phyloP scores from a whole-genome alignment of 2,113 vertebrate species.

The Cynoglossus semilaevis region DNA sequence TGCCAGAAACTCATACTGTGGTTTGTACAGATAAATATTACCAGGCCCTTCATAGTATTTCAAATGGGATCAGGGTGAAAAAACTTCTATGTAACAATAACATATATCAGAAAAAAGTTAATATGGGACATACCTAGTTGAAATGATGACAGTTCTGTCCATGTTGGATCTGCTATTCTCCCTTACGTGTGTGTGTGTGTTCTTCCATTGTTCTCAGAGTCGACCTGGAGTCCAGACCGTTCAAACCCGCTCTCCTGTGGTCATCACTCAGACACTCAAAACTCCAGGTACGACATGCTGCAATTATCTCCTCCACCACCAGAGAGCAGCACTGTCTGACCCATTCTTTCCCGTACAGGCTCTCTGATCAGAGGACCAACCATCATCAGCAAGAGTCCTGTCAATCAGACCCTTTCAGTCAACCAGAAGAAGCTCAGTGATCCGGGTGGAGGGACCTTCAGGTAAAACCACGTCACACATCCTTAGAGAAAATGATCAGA shows the following conservation, averaged over 20 bases:
- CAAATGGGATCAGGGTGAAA: no score
- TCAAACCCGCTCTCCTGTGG: constrained; percentile 76
- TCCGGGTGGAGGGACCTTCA: constrained; percentile 80
- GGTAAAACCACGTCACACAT: constrained; percentile 18
- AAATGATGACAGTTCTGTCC: not conserved
- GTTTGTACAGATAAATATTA: no score
- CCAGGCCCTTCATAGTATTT: no score
- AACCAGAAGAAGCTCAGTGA: constrained; percentile 84
- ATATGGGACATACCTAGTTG: no score
- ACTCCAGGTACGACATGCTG: constrained; percentile 68
- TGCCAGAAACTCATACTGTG: no score
- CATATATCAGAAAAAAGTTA: no score
- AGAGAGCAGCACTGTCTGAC: not conserved
- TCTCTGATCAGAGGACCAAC: constrained; percentile 73
- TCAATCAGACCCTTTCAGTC: constrained; percentile 75
- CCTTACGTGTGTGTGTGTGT: no score
- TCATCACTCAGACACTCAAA: constrained; percentile 76
- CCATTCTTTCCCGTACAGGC: constrained; percentile 45
- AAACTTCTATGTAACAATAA: no score
- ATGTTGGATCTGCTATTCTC: not conserved
- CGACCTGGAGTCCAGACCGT: constrained; percentile 69
- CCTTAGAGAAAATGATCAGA: no score
- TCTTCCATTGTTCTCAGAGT: constrained; percentile 63
- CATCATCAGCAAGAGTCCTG: constrained; percentile 70
- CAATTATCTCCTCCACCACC: not conserved